Evolutionary conservation across 2,113 vertebrate species (phyloP).

Genomic region (Rhinoderma darwinii): DNA sequence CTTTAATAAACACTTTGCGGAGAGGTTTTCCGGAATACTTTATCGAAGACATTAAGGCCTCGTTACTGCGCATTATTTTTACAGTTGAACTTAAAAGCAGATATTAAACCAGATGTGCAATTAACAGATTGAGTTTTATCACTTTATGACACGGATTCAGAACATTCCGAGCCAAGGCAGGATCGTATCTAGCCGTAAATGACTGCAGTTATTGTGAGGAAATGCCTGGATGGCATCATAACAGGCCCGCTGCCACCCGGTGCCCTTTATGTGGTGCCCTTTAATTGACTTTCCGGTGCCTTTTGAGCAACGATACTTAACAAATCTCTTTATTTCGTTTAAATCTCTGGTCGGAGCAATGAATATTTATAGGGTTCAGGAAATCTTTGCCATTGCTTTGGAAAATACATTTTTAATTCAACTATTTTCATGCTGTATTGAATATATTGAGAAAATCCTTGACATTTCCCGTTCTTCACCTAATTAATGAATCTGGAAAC

Average conservation of each 20-base stretch:
- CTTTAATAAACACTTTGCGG: not conserved
- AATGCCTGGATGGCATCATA: not conserved
- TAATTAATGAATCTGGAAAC: not conserved
- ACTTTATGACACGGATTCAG: not conserved
- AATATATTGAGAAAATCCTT: conserved; percentile 15
- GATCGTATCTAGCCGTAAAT: not conserved
- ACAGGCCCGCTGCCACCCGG: not conserved
- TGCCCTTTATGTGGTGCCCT: not conserved
- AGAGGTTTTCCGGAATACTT: not conserved
- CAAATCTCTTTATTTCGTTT: not conserved
- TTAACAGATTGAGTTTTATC: not conserved
- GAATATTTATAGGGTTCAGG: conserved; percentile 34
- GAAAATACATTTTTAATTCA: conserved; percentile 12
- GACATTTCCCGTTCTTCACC: not conserved
- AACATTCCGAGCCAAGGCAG: not conserved
- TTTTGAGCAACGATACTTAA: not conserved
- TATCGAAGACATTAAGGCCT: not conserved
- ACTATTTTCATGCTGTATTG: not conserved
- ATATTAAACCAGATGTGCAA: not conserved
- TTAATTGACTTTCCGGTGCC: conserved; percentile 18
- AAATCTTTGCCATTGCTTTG: conserved; percentile 8
- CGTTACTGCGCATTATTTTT: not conserved
- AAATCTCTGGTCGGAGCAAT: conserved; percentile 1
- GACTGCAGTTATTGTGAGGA: not conserved
- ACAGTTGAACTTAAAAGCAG: conserved; percentile 5